These are phyloP conservation scores for Aurelia aurita DNA, from an alignment of 30 jellyfish, hydroid and myxozoan species.

Conservation along the genomic window DNA sequence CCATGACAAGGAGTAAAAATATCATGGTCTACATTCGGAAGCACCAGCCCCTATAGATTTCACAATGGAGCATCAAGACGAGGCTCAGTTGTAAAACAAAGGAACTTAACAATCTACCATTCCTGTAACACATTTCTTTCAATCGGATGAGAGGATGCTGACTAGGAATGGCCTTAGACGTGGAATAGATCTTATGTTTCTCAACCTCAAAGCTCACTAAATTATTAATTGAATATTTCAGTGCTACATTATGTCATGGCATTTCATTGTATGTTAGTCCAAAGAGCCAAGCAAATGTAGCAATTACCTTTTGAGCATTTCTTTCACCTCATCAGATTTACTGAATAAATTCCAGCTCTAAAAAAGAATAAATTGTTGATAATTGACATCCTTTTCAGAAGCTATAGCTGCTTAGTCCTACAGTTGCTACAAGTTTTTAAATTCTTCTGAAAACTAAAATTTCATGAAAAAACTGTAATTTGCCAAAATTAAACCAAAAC, in stretches of 20 bases:
- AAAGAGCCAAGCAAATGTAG: no score
- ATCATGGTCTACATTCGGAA: constrained; percentile 66
- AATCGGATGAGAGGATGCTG: constrained; percentile 47
- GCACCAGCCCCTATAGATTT: constrained; percentile 16
- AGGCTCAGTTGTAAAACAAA: constrained; percentile 32
- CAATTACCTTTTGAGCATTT: constrained; percentile 86
- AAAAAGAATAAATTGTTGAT: neutral
- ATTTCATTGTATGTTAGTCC: no score
- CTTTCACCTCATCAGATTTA: constrained; percentile 87
- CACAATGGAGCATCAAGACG: constrained; percentile 55
- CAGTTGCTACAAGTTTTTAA: no score
- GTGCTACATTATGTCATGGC: no score
- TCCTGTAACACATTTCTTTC: constrained; percentile 66
- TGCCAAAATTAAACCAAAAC: no score
- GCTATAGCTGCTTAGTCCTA: no score
- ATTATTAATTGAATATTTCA: no score
- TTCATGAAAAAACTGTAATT: no score
- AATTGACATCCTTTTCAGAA: no score
- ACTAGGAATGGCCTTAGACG: constrained; percentile 57
- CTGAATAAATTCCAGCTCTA: constrained; percentile 98
- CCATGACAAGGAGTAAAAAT: constrained; percentile 21
- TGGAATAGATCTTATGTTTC: neutral
- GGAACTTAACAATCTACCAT: constrained; percentile 42
- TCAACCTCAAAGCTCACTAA: no score
- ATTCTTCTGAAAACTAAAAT: no score